Evolutionary conservation across 2,888 invertebrate genomes (phyloP), one percentile per base, ranked within the genome.

Genomic region (Chouioia cunea): DNA sequence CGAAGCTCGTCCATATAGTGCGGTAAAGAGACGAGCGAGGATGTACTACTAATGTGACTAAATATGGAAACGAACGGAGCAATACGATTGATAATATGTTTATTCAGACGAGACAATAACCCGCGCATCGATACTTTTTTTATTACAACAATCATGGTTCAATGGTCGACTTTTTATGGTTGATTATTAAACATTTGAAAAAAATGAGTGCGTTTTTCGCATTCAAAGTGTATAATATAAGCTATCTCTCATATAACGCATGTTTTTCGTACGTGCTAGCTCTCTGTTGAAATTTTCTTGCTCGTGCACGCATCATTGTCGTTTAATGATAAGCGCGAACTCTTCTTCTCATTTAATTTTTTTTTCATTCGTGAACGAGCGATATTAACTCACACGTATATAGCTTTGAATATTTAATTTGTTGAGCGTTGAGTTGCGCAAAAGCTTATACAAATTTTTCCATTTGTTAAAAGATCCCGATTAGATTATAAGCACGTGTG

Each of bases 81-180:
- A 6, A 59, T 57, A 52, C 60, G 62, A 64, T 69, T 69, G 62
- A 73, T n/a, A n/a, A n/a, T n/a, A n/a, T 73, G 65, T 73, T 69
- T 73, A 73, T 73, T 73, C 73, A 65, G 64, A 73, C 65, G 65
- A 73, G 69, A 70, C 69, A 73, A 73, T 73, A 73, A 73, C 62
- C 69, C 65, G 44, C 62, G 44, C 43, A 57, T 62, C 60, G 53
- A 64, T 58, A 63, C 46, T 59, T 27, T n/a, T 50, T 56, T 16
- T 16, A 54, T 8, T 60, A 44, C 43, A 16, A n/a, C 15, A 43
- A 14, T 6, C 1, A 20, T 65, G n/a, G 52, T 36, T 36, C 65
- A 71, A 66, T 71, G 71, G 66, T 71, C 71, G 52, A 36, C 66
- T 66, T 43, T 58, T 57, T 56, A 71, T 66, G 71, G 66, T 36